phyloP scores from a whole-genome alignment of 2,113 vertebrate genomes.

The Zeus faber region DNA sequence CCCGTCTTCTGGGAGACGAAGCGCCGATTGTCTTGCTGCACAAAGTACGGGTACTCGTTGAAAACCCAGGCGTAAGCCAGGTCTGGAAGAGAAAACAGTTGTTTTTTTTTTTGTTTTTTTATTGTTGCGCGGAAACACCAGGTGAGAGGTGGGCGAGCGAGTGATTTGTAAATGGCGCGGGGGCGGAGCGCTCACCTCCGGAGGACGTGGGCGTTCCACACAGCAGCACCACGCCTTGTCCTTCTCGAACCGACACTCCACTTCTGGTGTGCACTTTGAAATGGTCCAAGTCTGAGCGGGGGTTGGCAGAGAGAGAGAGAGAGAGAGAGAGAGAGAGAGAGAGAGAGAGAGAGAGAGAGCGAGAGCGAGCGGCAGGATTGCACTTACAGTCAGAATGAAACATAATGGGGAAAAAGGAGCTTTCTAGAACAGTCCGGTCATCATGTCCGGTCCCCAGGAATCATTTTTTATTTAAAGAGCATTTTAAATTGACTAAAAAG shows the following conservation, averaged over 20 bases:
- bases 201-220: conserved; percentile 86
- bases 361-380: too few species aligned
- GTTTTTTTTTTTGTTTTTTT: background rate
- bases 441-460: too few species aligned
- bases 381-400: too few species aligned
- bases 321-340: background rate
- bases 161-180: too few species aligned
- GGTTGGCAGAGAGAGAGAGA: background rate
- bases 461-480: too few species aligned
- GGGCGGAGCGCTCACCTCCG: conserved; percentile 76
- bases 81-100: conserved; percentile 65
- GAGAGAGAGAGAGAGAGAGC: background rate
- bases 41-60: conserved; percentile 87
- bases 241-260: conserved; percentile 88
- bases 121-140: background rate
- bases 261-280: conserved; percentile 85
- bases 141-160: background rate
- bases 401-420: too few species aligned
- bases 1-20: conserved; percentile 93
- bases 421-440: too few species aligned
- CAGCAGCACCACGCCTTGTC: conserved; percentile 93
- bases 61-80: conserved; percentile 89
- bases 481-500: too few species aligned
- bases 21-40: conserved; percentile 87
- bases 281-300: conserved; percentile 81